These are phyloP conservation scores for Gastrophysa polygoni DNA, from an alignment of 2,888 invertebrate genomes.

Conservation along the genomic window DNA sequence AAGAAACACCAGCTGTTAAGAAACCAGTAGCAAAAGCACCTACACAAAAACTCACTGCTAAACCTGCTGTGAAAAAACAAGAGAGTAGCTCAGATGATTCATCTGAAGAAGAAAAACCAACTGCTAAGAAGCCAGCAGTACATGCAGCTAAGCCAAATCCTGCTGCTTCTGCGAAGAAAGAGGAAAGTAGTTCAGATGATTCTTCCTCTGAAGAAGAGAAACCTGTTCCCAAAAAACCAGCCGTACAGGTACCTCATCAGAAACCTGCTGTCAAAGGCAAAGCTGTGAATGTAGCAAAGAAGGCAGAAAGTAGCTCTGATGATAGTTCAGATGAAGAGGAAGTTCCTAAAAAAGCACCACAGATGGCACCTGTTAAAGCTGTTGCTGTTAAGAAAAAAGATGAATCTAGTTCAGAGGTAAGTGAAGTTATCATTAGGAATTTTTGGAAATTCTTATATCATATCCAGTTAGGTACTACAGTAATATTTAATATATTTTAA, in stretches of 20 bases:
- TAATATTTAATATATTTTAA: too few species aligned
- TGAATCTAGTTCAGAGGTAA: conserved; percentile 20
- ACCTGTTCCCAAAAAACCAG: conserved; percentile 25
- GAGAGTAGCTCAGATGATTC: conserved; percentile 36
- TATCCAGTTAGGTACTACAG: too few species aligned
- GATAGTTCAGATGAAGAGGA: conserved; percentile 42
- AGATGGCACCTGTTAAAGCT: conserved; percentile 18
- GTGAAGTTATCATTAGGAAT: background rate
- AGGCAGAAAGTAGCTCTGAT: conserved; percentile 34
- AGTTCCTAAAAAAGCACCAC: conserved; percentile 11
- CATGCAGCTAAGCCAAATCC: conserved; percentile 25
- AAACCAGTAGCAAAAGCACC: conserved; percentile 17
- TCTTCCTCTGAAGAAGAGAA: conserved; percentile 38
- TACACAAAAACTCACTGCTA: conserved; percentile 13
- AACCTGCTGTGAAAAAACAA: conserved; percentile 29
- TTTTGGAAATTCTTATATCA: background rate
- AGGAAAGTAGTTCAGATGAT: conserved; percentile 34
- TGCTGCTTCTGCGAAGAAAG: conserved; percentile 25
- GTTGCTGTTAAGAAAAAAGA: conserved; percentile 6
- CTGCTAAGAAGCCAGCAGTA: conserved; percentile 25
- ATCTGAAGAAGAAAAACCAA: conserved; percentile 38
- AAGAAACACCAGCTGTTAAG: conserved; percentile 10
- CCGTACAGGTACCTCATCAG: conserved; percentile 16
- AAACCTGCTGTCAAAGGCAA: background rate
- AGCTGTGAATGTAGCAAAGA: too few species aligned